A percentile compares a stretch with the other conserved stretches of the same genome.
Conservation (phyloP, 2,888 invertebrate species). For the Margaritifera margaritifera region DNA sequence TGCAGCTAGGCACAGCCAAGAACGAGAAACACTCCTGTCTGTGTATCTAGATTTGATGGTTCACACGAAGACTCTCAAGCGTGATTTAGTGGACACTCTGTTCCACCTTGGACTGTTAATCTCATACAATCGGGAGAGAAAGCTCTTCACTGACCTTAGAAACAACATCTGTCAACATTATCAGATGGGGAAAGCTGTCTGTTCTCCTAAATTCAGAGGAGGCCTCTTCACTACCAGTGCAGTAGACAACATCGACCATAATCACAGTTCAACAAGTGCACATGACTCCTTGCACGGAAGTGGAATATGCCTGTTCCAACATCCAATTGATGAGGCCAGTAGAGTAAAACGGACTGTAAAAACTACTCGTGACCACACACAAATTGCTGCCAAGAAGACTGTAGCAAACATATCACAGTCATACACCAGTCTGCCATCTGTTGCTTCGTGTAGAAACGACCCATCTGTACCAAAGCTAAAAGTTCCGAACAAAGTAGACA, state of each 20-base stretch:
- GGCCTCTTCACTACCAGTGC: slow-evolving; percentile 31
- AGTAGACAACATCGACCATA: slow-evolving; percentile 41
- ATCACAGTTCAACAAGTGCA: slow-evolving; percentile 35
- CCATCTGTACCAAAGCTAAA: too few species aligned
- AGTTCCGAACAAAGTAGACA: too few species aligned
- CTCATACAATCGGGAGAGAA: slow-evolving; percentile 29
- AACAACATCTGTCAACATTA: slow-evolving; percentile 17
- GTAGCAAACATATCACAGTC: not conserved
- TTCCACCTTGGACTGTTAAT: slow-evolving; percentile 29
- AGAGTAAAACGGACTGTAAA: slow-evolving; percentile 4
- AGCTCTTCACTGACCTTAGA: slow-evolving; percentile 18
- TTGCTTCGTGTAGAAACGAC: too few species aligned
- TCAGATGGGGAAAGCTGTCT: slow-evolving; percentile 20
- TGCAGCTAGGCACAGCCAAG: slow-evolving; percentile 1
- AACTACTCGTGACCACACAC: not conserved
- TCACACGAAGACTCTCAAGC: slow-evolving; percentile 28
- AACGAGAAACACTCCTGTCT: slow-evolving; percentile 25
- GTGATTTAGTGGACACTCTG: slow-evolving; percentile 22
- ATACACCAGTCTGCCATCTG: too few species aligned
- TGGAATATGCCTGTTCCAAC: slow-evolving; percentile 32
- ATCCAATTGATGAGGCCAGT: slow-evolving; percentile 5
- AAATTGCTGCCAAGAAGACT: too few species aligned
- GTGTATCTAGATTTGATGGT: slow-evolving; percentile 25
- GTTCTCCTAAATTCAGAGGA: slow-evolving; percentile 19
- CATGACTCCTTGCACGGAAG: slow-evolving; percentile 38